Percentiles rank a stretch among this genome's conserved stretches.
Conservation (phyloP, 1,140 invertebrate species). For the Manduca sexta region DNA sequence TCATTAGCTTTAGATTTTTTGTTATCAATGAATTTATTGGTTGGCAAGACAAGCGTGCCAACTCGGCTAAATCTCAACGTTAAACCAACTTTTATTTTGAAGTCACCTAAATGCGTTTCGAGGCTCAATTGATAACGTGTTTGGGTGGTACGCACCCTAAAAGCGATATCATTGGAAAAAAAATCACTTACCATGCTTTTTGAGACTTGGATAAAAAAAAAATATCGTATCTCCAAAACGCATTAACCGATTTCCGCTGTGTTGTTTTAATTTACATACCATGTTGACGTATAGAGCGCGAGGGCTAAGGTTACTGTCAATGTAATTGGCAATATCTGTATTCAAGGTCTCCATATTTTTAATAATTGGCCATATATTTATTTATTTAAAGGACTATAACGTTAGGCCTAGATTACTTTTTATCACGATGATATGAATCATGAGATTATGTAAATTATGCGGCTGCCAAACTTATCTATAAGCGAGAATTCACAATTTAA, state of each 20-base stretch:
- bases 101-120: slow-evolving; percentile 52
- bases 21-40: slow-evolving; percentile 65
- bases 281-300: background rate
- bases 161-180: slow-evolving; percentile 39
- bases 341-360: too few species aligned
- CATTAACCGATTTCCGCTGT: slow-evolving; percentile 31
- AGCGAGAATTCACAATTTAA: too few species aligned
- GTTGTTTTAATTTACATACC: slow-evolving; percentile 14
- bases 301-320: too few species aligned
- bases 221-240: slow-evolving; percentile 25
- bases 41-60: slow-evolving; percentile 28
- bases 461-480: too few species aligned
- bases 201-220: slow-evolving; percentile 21
- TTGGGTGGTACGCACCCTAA: slow-evolving; percentile 55
- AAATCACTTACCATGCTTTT: slow-evolving; percentile 27
- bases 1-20: slow-evolving; percentile 51
- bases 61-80: slow-evolving; percentile 46
- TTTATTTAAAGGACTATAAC: too few species aligned
- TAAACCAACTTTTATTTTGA: slow-evolving; percentile 53
- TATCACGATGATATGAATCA: too few species aligned
- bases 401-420: too few species aligned
- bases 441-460: too few species aligned
- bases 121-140: slow-evolving; percentile 53
- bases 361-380: too few species aligned
- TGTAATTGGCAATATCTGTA: too few species aligned